Evolutionary conservation across 2,888 invertebrate species (phyloP).

Genomic region (Pseudeuparius sepicola): DNA sequence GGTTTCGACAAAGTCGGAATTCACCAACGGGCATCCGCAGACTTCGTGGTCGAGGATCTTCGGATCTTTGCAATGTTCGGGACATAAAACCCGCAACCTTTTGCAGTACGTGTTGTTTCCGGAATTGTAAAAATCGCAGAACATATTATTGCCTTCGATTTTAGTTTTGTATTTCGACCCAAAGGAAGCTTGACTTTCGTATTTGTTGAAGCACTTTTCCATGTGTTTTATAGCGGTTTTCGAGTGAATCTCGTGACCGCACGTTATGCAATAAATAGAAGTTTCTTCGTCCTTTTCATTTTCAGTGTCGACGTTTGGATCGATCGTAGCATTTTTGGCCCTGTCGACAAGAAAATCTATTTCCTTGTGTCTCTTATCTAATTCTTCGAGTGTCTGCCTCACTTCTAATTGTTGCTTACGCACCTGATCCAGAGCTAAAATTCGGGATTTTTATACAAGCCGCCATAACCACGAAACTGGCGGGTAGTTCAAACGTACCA

Average conservation of each 20-base stretch:
- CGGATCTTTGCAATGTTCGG: conserved; percentile 93
- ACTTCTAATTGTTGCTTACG: conserved; percentile 72
- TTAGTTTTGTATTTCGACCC: conserved; percentile 90
- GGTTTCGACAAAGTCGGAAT: conserved; percentile 71
- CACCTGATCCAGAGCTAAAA: conserved; percentile 42
- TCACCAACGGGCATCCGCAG: conserved; percentile 86
- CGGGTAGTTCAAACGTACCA: no score
- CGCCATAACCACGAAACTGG: no score
- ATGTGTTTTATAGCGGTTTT: conserved; percentile 89
- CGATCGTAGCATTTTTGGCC: conserved; percentile 61
- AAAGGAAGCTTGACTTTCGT: conserved; percentile 94
- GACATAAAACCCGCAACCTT: conserved; percentile 86
- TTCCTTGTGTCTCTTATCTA: conserved; percentile 67
- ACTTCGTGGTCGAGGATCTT: conserved; percentile 81
- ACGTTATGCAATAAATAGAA: conserved; percentile 92
- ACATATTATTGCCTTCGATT: conserved; percentile 93
- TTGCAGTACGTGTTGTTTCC: conserved; percentile 90
- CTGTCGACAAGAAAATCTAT: conserved; percentile 72
- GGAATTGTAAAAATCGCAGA: conserved; percentile 93
- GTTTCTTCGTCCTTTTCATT: conserved; percentile 58
- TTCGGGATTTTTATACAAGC: no score
- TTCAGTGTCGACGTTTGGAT: conserved; percentile 53
- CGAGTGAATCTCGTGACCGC: conserved; percentile 91
- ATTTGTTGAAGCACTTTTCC: conserved; percentile 97
- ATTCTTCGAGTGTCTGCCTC: conserved; percentile 64